Evolutionary conservation across 2,113 vertebrate species (phyloP).

Genomic region (Perccottus glenii): DNA sequence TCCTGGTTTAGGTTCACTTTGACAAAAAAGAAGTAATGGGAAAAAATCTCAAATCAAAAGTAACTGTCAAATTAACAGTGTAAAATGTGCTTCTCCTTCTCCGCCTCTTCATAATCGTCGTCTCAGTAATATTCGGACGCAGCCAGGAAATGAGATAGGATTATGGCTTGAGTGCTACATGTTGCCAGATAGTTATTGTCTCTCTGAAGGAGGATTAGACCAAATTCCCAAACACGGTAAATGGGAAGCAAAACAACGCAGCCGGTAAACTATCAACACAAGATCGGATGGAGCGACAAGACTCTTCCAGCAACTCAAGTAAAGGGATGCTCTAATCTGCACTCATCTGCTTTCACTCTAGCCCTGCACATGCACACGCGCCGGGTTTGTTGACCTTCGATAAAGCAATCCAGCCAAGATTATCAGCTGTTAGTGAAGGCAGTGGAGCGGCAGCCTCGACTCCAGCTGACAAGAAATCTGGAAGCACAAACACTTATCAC

Average conservation of each 20-base stretch:
- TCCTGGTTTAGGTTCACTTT: background rate
- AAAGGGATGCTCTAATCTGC: background rate
- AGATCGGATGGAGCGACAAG: background rate
- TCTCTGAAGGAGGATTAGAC: slow-evolving; percentile 42
- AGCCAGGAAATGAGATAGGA: slow-evolving; percentile 28
- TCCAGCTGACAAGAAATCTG: slow-evolving; percentile 15
- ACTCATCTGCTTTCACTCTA: slow-evolving; percentile 1
- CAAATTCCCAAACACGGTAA: background rate
- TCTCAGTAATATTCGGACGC: slow-evolving; percentile 2
- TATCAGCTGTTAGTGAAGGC: background rate
- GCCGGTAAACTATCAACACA: background rate
- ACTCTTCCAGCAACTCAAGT: background rate
- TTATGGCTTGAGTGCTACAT: slow-evolving; percentile 15
- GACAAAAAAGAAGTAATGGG: background rate
- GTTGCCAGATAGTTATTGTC: slow-evolving; percentile 11
- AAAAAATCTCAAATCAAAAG: background rate
- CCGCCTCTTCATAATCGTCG: slow-evolving; percentile 16
- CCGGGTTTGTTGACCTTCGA: background rate
- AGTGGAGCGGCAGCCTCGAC: background rate
- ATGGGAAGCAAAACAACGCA: background rate
- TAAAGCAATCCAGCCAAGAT: background rate
- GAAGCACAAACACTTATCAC: background rate
- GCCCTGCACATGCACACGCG: background rate
- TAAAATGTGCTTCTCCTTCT: slow-evolving; percentile 23
- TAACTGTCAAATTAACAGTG: background rate